These are phyloP conservation scores for Gastrophryne carolinensis DNA, from an alignment of 2,797 vertebrate genomes.

Conservation along the genomic window DNA sequence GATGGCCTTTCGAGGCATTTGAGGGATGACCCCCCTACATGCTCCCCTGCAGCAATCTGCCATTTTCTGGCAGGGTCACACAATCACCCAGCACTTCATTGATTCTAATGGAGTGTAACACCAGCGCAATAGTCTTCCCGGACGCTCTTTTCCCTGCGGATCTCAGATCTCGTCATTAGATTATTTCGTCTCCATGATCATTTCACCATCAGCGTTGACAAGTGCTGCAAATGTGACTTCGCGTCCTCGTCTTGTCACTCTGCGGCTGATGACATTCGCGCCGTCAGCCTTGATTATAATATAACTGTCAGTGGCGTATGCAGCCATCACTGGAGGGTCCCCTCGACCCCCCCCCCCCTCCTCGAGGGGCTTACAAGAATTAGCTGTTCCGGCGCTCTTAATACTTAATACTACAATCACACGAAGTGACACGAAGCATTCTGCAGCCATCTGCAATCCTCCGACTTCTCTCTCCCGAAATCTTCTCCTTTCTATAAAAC, in stretches of 20 bases:
- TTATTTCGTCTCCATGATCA: neutral
- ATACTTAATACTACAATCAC: slow-evolving; percentile 32
- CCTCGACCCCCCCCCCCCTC: neutral
- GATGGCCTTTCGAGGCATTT: no score
- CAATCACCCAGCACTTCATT: no score
- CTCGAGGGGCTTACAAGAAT: slow-evolving; percentile 25
- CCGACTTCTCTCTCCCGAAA: slow-evolving; percentile 43
- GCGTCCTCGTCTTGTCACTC: neutral
- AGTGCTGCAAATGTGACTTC: neutral
- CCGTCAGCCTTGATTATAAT: slow-evolving; percentile 20
- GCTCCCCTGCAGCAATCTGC: no score
- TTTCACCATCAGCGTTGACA: neutral
- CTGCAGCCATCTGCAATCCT: neutral
- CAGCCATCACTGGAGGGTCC: neutral
- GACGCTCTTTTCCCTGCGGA: neutral
- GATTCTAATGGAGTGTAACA: no score
- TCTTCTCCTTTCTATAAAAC: slow-evolving; percentile 50
- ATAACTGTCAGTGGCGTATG: neutral
- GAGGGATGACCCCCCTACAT: no score
- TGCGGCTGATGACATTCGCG: neutral
- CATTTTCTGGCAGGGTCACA: no score
- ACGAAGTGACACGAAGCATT: slow-evolving; percentile 18
- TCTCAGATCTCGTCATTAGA: neutral
- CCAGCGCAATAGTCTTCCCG: neutral
- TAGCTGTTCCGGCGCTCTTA: slow-evolving; percentile 15